Percentiles rank a stretch among this genome's conserved stretches.
These are phyloP conservation scores for Castor canadensis DNA, from an alignment of 2,113 vertebrate genomes.

Conservation along the genomic window DNA sequence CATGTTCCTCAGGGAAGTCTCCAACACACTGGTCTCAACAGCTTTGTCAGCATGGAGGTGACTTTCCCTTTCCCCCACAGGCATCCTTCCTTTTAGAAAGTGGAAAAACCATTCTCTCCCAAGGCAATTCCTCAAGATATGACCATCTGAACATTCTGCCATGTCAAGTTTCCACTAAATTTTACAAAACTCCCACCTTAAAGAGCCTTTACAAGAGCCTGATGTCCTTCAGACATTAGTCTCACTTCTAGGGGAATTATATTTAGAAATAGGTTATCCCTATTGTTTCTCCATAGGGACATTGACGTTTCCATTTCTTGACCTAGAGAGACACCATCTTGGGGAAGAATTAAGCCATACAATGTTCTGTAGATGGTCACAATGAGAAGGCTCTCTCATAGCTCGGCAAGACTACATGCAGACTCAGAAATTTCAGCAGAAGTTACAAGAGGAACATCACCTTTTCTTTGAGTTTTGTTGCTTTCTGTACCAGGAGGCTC, in stretches of 20 bases:
- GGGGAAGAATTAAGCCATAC: constrained; percentile 69
- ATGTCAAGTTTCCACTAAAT: not conserved
- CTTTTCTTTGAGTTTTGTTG: constrained; percentile 62
- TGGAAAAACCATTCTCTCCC: not conserved
- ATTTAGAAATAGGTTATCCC: not conserved
- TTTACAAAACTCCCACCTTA: not conserved
- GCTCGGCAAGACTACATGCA: constrained; percentile 61
- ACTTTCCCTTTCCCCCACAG: not conserved
- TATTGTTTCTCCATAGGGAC: not conserved
- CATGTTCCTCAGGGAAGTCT: not conserved
- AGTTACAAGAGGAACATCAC: constrained; percentile 72
- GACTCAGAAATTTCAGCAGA: constrained; percentile 69
- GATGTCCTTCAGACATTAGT: not conserved
- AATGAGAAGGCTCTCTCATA: constrained; percentile 22
- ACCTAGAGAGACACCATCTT: constrained; percentile 59
- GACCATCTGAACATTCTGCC: not conserved
- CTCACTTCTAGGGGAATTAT: not conserved
- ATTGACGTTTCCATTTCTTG: constrained; percentile 64
- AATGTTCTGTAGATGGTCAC: constrained; percentile 72
- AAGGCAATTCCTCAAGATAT: not conserved
- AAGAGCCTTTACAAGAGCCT: not conserved
- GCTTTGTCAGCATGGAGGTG: not conserved
- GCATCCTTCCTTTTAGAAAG: not conserved
- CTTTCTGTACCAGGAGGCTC: constrained; percentile 36
- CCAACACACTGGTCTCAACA: not conserved